Evolutionary conservation across 2,113 vertebrate genomes (phyloP), one percentile per base, ranked within the genome.

Genomic region (Pithys albifrons): DNA sequence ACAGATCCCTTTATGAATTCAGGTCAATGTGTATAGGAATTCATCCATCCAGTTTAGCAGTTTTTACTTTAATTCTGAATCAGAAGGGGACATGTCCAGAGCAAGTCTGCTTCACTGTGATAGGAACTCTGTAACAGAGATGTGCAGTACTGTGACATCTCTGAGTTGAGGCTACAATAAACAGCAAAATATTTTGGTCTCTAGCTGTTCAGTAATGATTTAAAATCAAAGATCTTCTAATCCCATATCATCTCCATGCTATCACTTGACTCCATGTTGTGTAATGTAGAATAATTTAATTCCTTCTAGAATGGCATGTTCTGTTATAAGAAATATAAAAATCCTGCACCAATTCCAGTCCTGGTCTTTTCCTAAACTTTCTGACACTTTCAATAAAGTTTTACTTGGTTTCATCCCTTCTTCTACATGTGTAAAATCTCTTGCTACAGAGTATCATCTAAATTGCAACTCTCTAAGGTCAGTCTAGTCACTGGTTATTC

Each of bases 171-270:
- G 43, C 23, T 71, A 52, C 64, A 85, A 67, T 55, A 94, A 89
- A 67, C 10, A 80, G 55, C 64, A 76, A 77, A 76, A 80, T 43
- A 49, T 88, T 90, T 89, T 81, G 5, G 14, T 85, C 33, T 89
- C 46, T 58, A 71, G 41, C 15, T 74, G 66, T 31, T 93, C 52
- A 67, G 48, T 39, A 62, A 88, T 11, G 76, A 86, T 80, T 95
- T 90, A 28, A 94, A 90, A 92, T 93, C 90, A 93, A 95, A 94
- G 51, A 81, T 46, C 46, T 86, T 43, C 39, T 84, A 88, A 88
- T 91, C 65, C 76, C 23, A 27, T 77, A 84, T 51, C 24, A 90
- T 62, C 51, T 83, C 43, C 23, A 39, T 48, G 64, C 25, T 77
- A 66, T 91, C 67, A 66, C 18, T 90, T 73, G 24, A 61, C 31